Conservation (phyloP, 2,113 vertebrate genomes). For the Corythoichthys haematopterus region DNA sequence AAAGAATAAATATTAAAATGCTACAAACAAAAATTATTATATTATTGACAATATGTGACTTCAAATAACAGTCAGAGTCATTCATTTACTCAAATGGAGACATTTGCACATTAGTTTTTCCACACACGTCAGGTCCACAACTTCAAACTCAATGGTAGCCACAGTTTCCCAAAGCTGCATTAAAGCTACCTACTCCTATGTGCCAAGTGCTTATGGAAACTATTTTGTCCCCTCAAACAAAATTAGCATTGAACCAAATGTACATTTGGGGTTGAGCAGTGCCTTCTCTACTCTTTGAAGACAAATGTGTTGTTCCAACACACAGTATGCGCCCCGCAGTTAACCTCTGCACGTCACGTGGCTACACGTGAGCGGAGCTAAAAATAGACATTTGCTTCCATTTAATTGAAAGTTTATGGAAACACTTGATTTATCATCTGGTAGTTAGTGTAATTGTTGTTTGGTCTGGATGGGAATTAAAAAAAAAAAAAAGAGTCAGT, state of each 20-base stretch:
- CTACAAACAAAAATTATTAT: background rate
- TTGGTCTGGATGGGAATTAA: background rate
- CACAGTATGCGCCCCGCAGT: background rate
- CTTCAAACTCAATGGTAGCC: background rate
- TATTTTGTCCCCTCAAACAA: conserved; percentile 12
- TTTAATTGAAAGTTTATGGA: conserved; percentile 24
- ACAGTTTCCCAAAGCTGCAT: conserved; percentile 21
- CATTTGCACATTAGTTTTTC: background rate
- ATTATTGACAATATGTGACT: background rate
- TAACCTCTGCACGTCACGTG: background rate
- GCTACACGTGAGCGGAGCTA: conserved; percentile 6
- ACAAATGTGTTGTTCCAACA: conserved; percentile 1
- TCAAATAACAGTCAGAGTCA: background rate
- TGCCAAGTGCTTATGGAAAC: conserved; percentile 27
- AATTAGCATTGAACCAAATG: conserved; percentile 16
- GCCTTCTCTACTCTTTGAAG: background rate
- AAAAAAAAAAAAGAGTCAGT: background rate
- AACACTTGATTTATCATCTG: conserved; percentile 13
- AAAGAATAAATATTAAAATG: background rate
- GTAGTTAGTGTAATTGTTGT: conserved; percentile 11
- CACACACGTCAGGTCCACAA: background rate
- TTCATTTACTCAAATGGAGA: background rate
- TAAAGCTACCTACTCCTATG: background rate
- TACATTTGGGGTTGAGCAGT: background rate
- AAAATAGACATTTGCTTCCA: conserved; percentile 35